Base-by-base conservation (phyloP, 2,888 invertebrate genomes). In the Scrobipalpa costella region DNA sequence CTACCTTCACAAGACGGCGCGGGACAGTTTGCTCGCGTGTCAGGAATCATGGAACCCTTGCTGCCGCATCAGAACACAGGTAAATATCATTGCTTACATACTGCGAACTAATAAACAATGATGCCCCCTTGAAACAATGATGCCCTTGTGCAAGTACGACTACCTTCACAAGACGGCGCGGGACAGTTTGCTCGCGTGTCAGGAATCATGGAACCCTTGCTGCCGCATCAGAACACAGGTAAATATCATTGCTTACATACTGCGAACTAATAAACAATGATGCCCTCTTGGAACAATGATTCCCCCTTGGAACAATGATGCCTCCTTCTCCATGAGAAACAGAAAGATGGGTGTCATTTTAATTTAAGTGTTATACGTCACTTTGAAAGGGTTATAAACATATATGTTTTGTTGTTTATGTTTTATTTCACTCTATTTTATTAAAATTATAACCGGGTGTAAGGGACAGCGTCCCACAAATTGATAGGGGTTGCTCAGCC, bases 1-100 rank as follows among this genome's bases (percentile, higher is more conserved):
- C 88, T 99, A 97, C 81, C 92, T 98, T 1, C 99, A 99, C 83
- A 99, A 99, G 86, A 99, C 11, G 99, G 99, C 63, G 95, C 97
- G 63, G 99, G 99, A 0, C 99, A 99, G 85, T 99, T 93, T 90
- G 99, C 96, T 15, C 92, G 97, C 61, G 95, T 99, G 1, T 93
- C 88, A 44, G 99, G 99, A 7, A 73, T 96, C 15, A 86, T 99
- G 80, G 98, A 98, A 92, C 98, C 99, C 0, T 83, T 99, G 61
- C 96, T 97, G 0, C 92, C 97, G 0, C 92, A 96, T 1, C 94
- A 96, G 76, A 99, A 99, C 77, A 99, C 98, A 0, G 74, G 94
- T 92, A 33, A n/a, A 15, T 27, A 13, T 9, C 6, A 15, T 17
- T 15, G 5, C 17, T 49, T 3, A n/a, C n/a, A n/a, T n/a, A n/a